Base-by-base conservation (phyloP, 2,797 vertebrate genomes). In the Neosalanx taihuensis region DNA sequence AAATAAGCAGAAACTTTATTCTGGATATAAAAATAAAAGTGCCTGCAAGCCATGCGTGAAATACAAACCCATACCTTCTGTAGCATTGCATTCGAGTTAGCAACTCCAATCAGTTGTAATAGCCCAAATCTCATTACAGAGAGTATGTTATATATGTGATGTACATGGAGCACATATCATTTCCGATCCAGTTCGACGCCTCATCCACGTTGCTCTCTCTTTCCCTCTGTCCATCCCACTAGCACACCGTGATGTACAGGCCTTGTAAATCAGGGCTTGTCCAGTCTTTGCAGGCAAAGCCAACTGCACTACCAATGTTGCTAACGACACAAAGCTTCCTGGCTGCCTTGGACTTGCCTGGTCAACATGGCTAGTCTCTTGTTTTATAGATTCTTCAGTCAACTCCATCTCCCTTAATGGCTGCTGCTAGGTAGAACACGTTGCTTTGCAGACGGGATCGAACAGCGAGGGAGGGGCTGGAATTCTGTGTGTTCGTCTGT, bases 351-450 rank as follows among this genome's bases (percentile, higher is more conserved):
- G 70, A 12, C 6, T 17, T 59, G 53, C 26, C 69, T 77, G 76
- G 76, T n/a, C 65, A 77, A 67, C 67, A 35, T 65, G 35, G 78
- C 75, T 18, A 58, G 66, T 68, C 31, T 31, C 41, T 70, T 74
- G 65, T 78, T 79, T 72, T 84, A 84, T 87, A 78, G 85, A 86
- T 87, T 58, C 64, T 68, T 18, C 60, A 30, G 64, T 83, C 58
- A 75, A 71, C 58, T 76, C 68, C 2, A 17, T 74, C 70, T 46
- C 26, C 62, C 37, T 79, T 88, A 84, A 85, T 85, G 72, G 78
- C 10, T 18, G 66, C 23, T 33, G 59, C 80, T 77, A 23, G 29
- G 74, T 72, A 41, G 67, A 77, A 75, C 75, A 73, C 64, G 74
- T 70, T 35, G 62, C 64, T 77, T 77, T 60, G 67, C 41, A 67